phyloP scores from a whole-genome alignment of 2,888 invertebrate genomes.

The Coelinius sp. region DNA sequence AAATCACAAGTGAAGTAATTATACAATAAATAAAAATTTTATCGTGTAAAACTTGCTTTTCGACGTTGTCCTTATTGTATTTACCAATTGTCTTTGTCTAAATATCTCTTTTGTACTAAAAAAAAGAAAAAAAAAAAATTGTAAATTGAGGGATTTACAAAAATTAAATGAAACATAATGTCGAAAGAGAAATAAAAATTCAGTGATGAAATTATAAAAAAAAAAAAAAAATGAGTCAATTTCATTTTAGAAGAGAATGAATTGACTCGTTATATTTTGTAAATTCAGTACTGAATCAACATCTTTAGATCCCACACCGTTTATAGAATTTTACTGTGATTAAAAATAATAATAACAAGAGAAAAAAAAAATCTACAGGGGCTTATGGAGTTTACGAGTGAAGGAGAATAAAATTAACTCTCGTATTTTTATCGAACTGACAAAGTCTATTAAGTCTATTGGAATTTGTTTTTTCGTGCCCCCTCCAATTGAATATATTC shows the following conservation, averaged over 20 bases:
- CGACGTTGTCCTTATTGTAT: conserved; percentile 52
- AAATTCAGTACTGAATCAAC: not conserved
- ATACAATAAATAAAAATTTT: conserved; percentile 44
- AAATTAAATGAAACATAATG: conserved; percentile 34
- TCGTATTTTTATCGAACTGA: conserved; percentile 10
- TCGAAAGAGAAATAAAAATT: conserved; percentile 30
- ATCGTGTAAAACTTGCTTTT: conserved; percentile 47
- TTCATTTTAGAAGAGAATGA: not conserved
- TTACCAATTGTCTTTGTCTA: conserved; percentile 41
- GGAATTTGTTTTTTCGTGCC: not conserved
- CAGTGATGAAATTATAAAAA: conserved; percentile 10
- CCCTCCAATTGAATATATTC: not conserved
- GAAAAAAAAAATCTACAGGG: conserved; percentile 12
- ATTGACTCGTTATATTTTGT: not conserved
- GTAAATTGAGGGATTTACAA: conserved; percentile 48
- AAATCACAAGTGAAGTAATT: conserved; percentile 17
- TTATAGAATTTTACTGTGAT: conserved; percentile 45
- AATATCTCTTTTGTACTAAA: conserved; percentile 51
- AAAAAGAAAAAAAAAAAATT: conserved; percentile 38
- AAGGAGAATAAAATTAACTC: conserved; percentile 4
- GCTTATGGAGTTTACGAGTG: conserved; percentile 24
- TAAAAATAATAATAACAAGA: conserved; percentile 27
- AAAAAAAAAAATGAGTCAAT: not conserved
- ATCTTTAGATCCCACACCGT: conserved; percentile 32
- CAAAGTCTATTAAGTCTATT: conserved; percentile 18